These are phyloP conservation scores for Petrophora chlorosata DNA, from an alignment of 2,888 invertebrate species.

Conservation along the genomic window DNA sequence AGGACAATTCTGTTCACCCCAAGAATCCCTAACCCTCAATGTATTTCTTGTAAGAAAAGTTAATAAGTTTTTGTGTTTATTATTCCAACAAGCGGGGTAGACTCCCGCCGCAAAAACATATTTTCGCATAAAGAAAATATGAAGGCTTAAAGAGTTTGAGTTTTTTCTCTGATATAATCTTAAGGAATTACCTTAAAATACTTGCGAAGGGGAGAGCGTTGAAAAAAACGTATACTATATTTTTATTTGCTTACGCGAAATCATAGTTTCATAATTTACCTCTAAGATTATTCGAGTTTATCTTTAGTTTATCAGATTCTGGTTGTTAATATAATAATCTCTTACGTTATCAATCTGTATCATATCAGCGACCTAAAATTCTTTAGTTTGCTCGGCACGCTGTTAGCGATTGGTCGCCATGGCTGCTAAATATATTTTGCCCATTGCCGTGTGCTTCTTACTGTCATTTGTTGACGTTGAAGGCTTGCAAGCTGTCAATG, in stretches of 20 bases:
- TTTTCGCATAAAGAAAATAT: constrained; percentile 73
- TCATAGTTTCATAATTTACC: constrained; percentile 14
- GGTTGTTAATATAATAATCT: constrained; percentile 10
- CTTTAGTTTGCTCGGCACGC: constrained; percentile 32
- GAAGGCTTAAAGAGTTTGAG: constrained; percentile 69
- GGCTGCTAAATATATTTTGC: constrained; percentile 36
- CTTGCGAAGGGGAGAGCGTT: constrained; percentile 58
- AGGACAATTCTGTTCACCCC: constrained; percentile 40
- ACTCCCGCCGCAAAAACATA: constrained; percentile 57
- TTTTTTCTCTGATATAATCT: constrained; percentile 69
- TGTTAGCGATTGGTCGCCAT: constrained; percentile 37
- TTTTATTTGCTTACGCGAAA: too few relatives aligned
- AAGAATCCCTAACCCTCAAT: constrained; percentile 41
- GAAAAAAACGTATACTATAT: constrained; percentile 54
- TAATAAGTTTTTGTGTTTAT: constrained; percentile 67
- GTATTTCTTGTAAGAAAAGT: constrained; percentile 56
- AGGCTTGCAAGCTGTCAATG: constrained; percentile 53
- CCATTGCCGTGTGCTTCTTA: constrained; percentile 30
- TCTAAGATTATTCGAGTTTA: constrained; percentile 15
- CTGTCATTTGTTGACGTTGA: constrained; percentile 32
- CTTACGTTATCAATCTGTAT: constrained; percentile 23
- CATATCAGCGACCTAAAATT: constrained; percentile 8
- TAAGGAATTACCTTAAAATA: constrained; percentile 74
- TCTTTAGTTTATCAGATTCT: constrained; percentile 17
- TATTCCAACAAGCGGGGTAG: constrained; percentile 51